A percentile compares a stretch with the other conserved stretches of the same genome.
These are phyloP conservation scores for Tenthredo amoena DNA, from an alignment of 2,888 invertebrate genomes.

Conservation along the genomic window DNA sequence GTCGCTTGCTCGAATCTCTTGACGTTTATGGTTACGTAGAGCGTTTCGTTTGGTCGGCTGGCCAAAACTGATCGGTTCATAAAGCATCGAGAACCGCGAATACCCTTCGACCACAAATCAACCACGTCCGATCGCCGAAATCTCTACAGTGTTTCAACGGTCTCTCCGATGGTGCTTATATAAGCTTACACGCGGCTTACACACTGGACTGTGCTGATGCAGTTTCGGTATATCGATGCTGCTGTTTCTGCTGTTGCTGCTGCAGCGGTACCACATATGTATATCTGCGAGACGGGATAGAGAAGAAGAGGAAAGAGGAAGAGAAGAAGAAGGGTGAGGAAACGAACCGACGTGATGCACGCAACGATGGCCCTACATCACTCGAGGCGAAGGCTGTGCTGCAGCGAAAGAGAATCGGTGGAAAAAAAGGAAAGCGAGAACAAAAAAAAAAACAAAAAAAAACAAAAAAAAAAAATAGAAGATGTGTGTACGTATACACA, in stretches of 20 bases:
- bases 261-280: constrained; percentile 17
- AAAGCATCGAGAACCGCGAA: constrained; percentile 67
- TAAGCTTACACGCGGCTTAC: constrained; percentile 46
- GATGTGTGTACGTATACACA: not conserved
- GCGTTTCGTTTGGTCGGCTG: constrained; percentile 63
- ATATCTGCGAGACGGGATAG: constrained; percentile 16
- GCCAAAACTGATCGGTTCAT: constrained; percentile 70
- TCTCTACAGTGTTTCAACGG: constrained; percentile 49
- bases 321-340: constrained; percentile 25
- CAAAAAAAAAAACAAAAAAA: constrained; percentile 14
- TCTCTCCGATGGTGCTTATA: constrained; percentile 31
- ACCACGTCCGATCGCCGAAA: constrained; percentile 62
- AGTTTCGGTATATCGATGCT: constrained; percentile 13
- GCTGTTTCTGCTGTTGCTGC: not conserved
- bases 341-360: constrained; percentile 74
- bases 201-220: constrained; percentile 11
- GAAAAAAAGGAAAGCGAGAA: constrained; percentile 47
- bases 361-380: constrained; percentile 76
- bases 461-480: not conserved
- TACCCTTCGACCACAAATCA: constrained; percentile 71
- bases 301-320: not conserved
- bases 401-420: constrained; percentile 58
- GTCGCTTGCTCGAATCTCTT: constrained; percentile 64
- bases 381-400: constrained; percentile 64
- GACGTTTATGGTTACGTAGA: constrained; percentile 71